phyloP scores from a whole-genome alignment of 2,797 vertebrate genomes.

The Chrysocyon brachyurus region DNA sequence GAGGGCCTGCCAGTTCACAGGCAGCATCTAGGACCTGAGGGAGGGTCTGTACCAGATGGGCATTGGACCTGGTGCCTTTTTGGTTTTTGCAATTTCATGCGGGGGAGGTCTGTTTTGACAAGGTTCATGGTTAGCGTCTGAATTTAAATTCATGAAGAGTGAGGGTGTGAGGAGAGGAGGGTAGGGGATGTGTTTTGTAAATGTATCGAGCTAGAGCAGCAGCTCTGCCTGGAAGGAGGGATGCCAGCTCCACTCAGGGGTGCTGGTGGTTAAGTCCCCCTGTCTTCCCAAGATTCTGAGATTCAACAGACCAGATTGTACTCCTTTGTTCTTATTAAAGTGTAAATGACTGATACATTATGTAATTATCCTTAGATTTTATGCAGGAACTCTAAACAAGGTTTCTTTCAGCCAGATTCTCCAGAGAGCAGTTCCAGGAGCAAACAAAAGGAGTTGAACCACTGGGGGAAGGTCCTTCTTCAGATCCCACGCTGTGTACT shows the following conservation, averaged over 20 bases:
- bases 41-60: neutral
- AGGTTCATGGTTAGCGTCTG: neutral
- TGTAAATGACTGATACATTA: neutral
- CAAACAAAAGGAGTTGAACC: neutral
- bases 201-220: neutral
- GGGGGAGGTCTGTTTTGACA: neutral
- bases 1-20: neutral
- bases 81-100: neutral
- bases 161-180: neutral
- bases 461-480: neutral
- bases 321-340: neutral
- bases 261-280: neutral
- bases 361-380: neutral
- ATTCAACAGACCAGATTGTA: neutral
- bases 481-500: fast-evolving
- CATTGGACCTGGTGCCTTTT: neutral
- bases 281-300: neutral
- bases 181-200: neutral
- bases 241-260: neutral
- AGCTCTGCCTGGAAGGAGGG: neutral
- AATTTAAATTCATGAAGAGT: neutral
- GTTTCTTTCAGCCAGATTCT: neutral
- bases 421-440: neutral
- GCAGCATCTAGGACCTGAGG: neutral
- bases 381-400: neutral